Base-by-base conservation (phyloP, 2,888 invertebrate species). In the Epirrhoe alternata region DNA sequence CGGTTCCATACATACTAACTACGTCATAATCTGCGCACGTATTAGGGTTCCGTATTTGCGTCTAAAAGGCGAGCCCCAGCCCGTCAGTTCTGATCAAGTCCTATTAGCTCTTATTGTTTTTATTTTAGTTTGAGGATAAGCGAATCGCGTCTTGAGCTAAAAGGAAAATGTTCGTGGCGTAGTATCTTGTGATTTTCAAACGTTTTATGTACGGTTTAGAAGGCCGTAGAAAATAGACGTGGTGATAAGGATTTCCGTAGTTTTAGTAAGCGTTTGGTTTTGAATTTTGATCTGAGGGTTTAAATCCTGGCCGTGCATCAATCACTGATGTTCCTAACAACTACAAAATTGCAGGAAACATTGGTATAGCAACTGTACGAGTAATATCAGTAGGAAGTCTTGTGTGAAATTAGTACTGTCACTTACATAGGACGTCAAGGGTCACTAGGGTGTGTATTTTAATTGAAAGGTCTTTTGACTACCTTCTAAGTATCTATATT, bases 21-120 rank as follows among this genome's bases (percentile, higher is more conserved):
- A 66, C 17, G 12, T 33, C 54, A 5, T 31, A 57, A 57, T 66
- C 66, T 63, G 33, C 53, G 7, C 42, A 53, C 63, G 51, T 45
- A 59, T 59, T 59, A 66, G 62, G 52, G 66, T 55, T 62, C 58
- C 50, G 57, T 30, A 57, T 61, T 66, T 50, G 49, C 24, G 5
- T 54, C 53, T 64, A 69, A 59, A 58, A 67, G 68, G 61, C 64
- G 56, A 60, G 70, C 75, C 75, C 70, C 63, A 66, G 71, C 50
- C 71, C 79, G 82, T 85, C 86, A 82, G 76, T 80, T 77, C 69
- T 81, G 78, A 85, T 84, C 82, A 80, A 66, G 64, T 68, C 70
- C 77, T 76, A 77, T 81, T 80, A 80, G 76, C 76, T 70, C 81
- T 77, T 80, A 77, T 79, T 80, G 79, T 83, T 83, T 85, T 84